Evolutionary conservation across 2,113 vertebrate genomes (phyloP).

Genomic region (Ivindomyrus marchei): DNA sequence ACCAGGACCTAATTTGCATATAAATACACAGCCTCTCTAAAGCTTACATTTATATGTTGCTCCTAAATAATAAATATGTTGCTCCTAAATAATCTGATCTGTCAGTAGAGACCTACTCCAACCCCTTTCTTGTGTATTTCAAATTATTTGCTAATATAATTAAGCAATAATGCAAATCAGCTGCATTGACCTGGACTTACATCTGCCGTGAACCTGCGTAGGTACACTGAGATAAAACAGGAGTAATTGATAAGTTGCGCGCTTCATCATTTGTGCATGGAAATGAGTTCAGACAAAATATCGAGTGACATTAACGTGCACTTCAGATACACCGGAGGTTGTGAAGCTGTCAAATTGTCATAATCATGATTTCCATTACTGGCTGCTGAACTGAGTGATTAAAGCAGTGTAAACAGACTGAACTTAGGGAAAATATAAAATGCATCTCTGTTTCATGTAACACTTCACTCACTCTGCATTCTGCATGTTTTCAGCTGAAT

Average conservation of each 20-base stretch:
- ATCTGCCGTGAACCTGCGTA: slow-evolving; percentile 33
- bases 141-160: slow-evolving; percentile 47
- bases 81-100: not conserved
- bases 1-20: not conserved
- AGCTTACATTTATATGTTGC: not conserved
- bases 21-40: not conserved
- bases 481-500: not conserved
- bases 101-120: not conserved
- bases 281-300: slow-evolving; percentile 13
- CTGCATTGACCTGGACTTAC: slow-evolving; percentile 38
- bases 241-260: not conserved
- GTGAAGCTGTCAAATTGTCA: not conserved
- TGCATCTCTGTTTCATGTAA: too few relatives aligned
- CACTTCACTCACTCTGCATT: not conserved
- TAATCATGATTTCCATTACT: not conserved
- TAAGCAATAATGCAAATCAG: slow-evolving; percentile 38
- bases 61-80: not conserved
- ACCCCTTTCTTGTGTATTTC: slow-evolving; percentile 24
- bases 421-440: not conserved
- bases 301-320: slow-evolving; percentile 20
- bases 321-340: not conserved
- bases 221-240: slow-evolving; percentile 35
- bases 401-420: not conserved
- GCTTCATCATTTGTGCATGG: not conserved
- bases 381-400: not conserved